Evolutionary conservation across 2,888 invertebrate genomes (phyloP).

Genomic region (Andrena bucephala): DNA sequence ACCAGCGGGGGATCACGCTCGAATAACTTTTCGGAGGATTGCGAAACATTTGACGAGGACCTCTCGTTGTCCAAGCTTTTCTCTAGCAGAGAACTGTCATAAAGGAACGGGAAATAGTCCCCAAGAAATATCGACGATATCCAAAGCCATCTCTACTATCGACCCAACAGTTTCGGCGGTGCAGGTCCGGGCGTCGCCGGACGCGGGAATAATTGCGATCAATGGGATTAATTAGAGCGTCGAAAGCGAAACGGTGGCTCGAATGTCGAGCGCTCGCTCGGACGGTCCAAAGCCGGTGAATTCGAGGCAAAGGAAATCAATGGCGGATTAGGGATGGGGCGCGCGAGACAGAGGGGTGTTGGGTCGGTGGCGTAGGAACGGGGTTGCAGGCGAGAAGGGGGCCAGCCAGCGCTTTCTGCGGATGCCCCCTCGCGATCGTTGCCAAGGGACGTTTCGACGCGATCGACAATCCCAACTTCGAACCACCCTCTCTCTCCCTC

Average conservation of each 20-base stretch:
- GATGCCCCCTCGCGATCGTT: constrained; percentile 67
- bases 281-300: constrained; percentile 54
- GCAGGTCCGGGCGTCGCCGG: constrained; percentile 2
- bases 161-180: neutral
- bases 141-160: neutral
- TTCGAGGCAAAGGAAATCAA: constrained; percentile 65
- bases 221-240: constrained; percentile 65
- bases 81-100: too few species aligned
- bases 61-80: too few species aligned
- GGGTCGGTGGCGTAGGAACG: constrained; percentile 30
- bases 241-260: constrained; percentile 58
- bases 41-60: neutral
- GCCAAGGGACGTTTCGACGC: constrained; percentile 69
- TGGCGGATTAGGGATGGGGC: constrained; percentile 67
- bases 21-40: constrained; percentile 16
- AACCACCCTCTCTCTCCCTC: constrained; percentile 31
- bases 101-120: too few species aligned
- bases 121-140: neutral
- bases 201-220: constrained; percentile 60
- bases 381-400: constrained; percentile 17
- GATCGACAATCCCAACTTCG: constrained; percentile 66
- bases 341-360: constrained; percentile 49
- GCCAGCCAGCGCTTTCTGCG: constrained; percentile 61
- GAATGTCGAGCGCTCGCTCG: constrained; percentile 57
- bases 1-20: constrained; percentile 62